Evolutionary conservation across 2,113 vertebrate genomes (phyloP), one percentile per base, ranked within the genome.

Genomic region (Athene cunicularia): DNA sequence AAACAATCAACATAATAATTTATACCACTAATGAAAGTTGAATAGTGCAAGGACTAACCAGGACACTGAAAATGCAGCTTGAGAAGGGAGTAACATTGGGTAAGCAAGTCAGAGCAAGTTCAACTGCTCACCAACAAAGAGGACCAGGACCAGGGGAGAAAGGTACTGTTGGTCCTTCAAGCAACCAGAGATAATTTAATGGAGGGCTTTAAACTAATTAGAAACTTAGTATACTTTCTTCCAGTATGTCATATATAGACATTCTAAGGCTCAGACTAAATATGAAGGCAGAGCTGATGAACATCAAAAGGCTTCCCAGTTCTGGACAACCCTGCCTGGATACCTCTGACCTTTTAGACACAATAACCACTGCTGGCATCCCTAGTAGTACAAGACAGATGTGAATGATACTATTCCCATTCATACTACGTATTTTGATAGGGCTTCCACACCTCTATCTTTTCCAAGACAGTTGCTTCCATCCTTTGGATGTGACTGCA

Each of bases 71-170:
- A 55, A 27, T 60, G 14, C 0, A 55, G n/a, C n/a, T 43, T 3
- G 0, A 16, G 14, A 14, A 49, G 11, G 26, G 18, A 76, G 47
- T 12, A 79, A 17, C 9, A 32, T 0, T 2, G 14, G 14, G 16
- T 23, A 47, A 88, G 11, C 37, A 49, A 68, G 39, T 15, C n/a
- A 53, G 23, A 56, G 17, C 22, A 47, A 35, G 62, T 32, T 86
- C 67, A 76, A 7, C 45, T 16, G 22, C 16, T 41, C 35, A 43
- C 4, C 16, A 80, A 23, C 47, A 60, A 68, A 62, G 23, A 70
- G 19, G 24, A 63, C 14, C 6, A 27, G 14, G 4, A 60, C 33
- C 74, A 49, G 12, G 11, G 4, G 20, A 62, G 39, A 81, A 60
- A 33, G 30, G 13, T 26, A 27, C 23, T 75, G 32, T 2, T 28